Evolutionary conservation across 2,888 invertebrate genomes (phyloP).

Genomic region (Schrankia costaestrigalis): DNA sequence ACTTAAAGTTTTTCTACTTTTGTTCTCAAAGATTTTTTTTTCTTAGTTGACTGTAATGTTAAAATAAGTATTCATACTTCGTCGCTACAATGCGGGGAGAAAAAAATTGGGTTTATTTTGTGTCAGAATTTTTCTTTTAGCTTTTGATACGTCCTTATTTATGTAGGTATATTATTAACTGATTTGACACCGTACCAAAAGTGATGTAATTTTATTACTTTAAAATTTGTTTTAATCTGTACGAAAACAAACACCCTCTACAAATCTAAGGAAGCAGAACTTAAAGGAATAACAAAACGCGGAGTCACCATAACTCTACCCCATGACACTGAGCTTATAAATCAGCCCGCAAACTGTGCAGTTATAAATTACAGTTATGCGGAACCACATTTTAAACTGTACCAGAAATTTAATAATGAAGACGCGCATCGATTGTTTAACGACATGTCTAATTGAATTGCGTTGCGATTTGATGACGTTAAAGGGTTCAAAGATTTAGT

Average conservation of each 20-base stretch:
- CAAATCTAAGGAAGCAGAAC: slow-evolving; percentile 29
- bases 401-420: slow-evolving; percentile 70
- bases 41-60: no score
- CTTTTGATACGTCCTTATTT: no score
- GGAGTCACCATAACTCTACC: slow-evolving; percentile 56
- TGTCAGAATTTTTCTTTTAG: no score
- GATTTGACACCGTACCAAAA: no score
- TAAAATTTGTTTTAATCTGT: no score
- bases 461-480: slow-evolving; percentile 42
- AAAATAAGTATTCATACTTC: no score
- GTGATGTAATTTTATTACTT: no score
- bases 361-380: slow-evolving; percentile 69
- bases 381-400: slow-evolving; percentile 74
- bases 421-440: slow-evolving; percentile 76
- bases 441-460: slow-evolving; percentile 71
- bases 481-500: slow-evolving; percentile 58
- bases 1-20: no score
- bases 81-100: no score
- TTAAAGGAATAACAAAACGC: slow-evolving; percentile 50
- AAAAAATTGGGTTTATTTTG: no score
- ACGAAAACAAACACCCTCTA: slow-evolving; percentile 23
- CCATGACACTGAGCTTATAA: slow-evolving; percentile 53
- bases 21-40: no score
- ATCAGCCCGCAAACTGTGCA: slow-evolving; percentile 45
- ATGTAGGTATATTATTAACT: no score